Conservation (phyloP, 1,140 invertebrate species). For the Aphelenchoides fujianensis region DNA sequence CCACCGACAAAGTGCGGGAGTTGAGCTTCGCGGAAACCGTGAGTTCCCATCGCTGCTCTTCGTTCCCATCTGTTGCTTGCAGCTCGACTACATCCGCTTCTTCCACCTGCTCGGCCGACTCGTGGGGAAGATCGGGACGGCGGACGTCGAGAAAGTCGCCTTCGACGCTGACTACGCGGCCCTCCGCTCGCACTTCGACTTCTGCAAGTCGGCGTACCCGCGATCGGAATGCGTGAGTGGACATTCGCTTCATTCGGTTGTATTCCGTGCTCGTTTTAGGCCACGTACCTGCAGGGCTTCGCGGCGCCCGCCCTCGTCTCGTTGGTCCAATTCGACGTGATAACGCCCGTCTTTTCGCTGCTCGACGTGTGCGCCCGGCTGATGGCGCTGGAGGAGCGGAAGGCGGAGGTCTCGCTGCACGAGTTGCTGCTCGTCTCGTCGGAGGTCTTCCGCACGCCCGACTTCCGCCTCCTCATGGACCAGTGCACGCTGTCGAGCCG, state of each 20-base stretch:
- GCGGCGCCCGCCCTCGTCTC: neutral
- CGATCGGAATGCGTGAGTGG: slow-evolving; percentile 9
- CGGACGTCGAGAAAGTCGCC: neutral
- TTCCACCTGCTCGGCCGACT: neutral
- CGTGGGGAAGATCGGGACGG: slow-evolving; percentile 3
- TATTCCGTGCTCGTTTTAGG: neutral
- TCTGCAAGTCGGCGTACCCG: neutral
- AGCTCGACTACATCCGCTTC: neutral
- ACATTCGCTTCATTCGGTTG: neutral
- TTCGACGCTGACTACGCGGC: neutral
- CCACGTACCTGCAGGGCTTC: slow-evolving; percentile 15
- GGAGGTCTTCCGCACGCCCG: neutral
- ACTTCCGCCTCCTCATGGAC: neutral
- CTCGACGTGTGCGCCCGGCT: neutral
- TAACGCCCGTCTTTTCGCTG: neutral
- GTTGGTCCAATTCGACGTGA: neutral
- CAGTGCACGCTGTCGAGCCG: neutral
- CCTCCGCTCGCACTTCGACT: neutral
- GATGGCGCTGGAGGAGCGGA: neutral
- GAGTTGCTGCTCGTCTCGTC: neutral
- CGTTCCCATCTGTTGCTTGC: no score
- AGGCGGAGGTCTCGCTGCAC: neutral
- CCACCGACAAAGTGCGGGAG: slow-evolving; percentile 7
- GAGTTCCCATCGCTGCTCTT: neutral
- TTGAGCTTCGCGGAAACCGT: slow-evolving; percentile 8